phyloP scores from a whole-genome alignment of 2,888 invertebrate species.

The Nephrotoma appendiculata region DNA sequence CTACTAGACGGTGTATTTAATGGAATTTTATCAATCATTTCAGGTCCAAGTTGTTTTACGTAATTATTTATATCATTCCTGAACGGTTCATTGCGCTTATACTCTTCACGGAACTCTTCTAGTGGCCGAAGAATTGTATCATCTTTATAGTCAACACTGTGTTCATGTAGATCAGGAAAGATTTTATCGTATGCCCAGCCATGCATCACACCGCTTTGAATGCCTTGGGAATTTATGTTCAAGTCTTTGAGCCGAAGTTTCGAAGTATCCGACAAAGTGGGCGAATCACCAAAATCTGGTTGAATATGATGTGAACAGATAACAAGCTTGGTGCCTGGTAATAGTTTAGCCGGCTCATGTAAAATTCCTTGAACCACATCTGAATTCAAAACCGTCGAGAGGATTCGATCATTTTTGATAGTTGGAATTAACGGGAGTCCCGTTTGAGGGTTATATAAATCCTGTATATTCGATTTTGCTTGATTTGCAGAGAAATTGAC shows the following conservation, averaged over 20 bases:
- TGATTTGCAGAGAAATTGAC: constrained; percentile 26
- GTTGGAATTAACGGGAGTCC: constrained; percentile 3
- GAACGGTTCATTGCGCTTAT: constrained; percentile 38
- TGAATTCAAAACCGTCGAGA: background rate
- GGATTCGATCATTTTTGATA: background rate
- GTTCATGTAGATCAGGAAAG: constrained; percentile 37
- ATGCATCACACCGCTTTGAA: constrained; percentile 44
- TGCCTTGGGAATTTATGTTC: constrained; percentile 39
- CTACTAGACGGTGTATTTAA: background rate
- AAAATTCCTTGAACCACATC: constrained; percentile 2
- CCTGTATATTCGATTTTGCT: background rate
- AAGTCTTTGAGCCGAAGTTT: constrained; percentile 38
- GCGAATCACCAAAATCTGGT: constrained; percentile 36
- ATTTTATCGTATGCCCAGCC: constrained; percentile 44
- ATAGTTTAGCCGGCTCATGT: background rate
- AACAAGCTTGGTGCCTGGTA: background rate
- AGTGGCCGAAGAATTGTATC: constrained; percentile 42
- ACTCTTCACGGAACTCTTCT: constrained; percentile 39
- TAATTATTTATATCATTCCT: constrained; percentile 16
- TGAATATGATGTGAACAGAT: constrained; percentile 26
- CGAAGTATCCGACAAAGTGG: constrained; percentile 23
- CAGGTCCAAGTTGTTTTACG: background rate
- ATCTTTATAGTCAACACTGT: constrained; percentile 36
- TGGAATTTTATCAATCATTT: background rate
- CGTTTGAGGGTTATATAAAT: background rate